These are phyloP conservation scores for Peromyscus leucopus DNA, from an alignment of 2,113 vertebrate species.

Conservation along the genomic window DNA sequence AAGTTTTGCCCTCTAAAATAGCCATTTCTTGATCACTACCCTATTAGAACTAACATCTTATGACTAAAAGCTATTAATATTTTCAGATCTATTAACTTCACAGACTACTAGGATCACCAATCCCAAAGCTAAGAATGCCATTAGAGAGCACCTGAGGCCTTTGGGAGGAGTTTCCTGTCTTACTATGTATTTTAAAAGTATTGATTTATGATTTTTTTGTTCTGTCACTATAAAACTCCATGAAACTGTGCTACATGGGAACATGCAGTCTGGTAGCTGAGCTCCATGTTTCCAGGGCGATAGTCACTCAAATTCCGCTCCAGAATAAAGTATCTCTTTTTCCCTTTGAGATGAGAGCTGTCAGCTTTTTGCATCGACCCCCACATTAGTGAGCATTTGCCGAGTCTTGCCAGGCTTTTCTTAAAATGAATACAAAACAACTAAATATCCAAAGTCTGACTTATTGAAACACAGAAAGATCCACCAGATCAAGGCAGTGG, in stretches of 20 bases:
- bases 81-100: neutral
- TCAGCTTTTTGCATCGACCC: neutral
- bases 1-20: neutral
- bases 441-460: rapidly evolving
- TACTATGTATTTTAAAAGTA: neutral
- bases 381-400: neutral
- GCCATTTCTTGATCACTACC: neutral
- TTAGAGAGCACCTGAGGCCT: neutral
- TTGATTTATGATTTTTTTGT: neutral
- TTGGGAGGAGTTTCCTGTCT: neutral
- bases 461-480: neutral
- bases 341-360: neutral
- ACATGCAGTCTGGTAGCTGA: neutral
- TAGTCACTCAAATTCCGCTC: neutral
- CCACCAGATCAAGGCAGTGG: neutral
- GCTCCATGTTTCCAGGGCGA: neutral
- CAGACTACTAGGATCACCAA: neutral
- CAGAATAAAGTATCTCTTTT: neutral
- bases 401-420: neutral
- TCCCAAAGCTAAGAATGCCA: neutral
- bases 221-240: neutral
- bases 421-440: neutral
- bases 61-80: neutral
- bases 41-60: neutral
- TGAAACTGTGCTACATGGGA: neutral